Evolutionary conservation across 1,140 invertebrate genomes (phyloP).

Genomic region (Drosophila truncata): DNA sequence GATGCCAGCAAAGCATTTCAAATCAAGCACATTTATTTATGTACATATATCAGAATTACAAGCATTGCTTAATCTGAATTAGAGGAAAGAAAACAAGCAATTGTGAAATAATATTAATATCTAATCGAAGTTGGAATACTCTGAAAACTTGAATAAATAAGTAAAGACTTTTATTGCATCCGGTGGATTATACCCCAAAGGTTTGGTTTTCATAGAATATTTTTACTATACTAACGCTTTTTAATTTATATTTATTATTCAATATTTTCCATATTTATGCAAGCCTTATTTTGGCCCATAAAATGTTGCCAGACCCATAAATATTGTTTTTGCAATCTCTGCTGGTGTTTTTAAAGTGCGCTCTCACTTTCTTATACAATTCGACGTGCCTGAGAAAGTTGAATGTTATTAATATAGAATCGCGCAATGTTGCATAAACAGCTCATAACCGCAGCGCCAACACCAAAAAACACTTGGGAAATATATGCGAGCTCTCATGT

Average conservation of each 20-base stretch:
- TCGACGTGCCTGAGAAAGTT: conserved; percentile 6
- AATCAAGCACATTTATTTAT: conserved; percentile 26
- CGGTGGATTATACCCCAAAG: too few species aligned
- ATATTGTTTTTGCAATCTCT: conserved; percentile 5
- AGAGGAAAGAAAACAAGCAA: conserved; percentile 3
- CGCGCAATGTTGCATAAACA: conserved; percentile 60
- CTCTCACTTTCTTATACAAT: neutral
- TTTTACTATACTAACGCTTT: neutral
- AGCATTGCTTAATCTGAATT: conserved; percentile 43
- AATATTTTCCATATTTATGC: neutral
- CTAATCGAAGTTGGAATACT: conserved; percentile 1
- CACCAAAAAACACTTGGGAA: conserved; percentile 55
- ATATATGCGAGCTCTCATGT: conserved; percentile 43
- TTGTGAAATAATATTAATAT: neutral
- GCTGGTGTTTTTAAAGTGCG: conserved; percentile 1
- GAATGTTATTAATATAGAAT: conserved; percentile 32
- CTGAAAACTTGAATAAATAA: neutral
- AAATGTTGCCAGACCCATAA: conserved; percentile 3
- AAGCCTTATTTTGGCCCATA: neutral
- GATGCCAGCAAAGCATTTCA: conserved; percentile 25
- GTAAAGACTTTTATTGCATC: too few species aligned
- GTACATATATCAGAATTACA: conserved; percentile 47
- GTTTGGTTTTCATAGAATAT: neutral
- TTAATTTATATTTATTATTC: neutral
- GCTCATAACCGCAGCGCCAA: conserved; percentile 54